Base-by-base conservation (phyloP, 2,113 vertebrate genomes). In the Polypterus bichir region DNA sequence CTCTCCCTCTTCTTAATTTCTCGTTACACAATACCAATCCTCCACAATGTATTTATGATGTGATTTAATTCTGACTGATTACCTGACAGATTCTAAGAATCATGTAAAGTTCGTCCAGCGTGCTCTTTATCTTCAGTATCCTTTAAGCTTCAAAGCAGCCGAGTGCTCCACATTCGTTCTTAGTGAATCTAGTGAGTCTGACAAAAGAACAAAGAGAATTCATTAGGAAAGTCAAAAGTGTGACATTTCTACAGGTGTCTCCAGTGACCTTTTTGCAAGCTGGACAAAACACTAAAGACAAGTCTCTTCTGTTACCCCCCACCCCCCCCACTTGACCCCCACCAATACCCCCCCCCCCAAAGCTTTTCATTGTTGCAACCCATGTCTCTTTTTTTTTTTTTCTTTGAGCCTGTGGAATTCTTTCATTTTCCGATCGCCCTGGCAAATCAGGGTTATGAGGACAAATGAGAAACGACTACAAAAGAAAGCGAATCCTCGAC, bases 401-500 rank as follows among this genome's bases (percentile, higher is more conserved):
- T 75, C 27, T 27, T 27, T 27, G 27, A 27, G 27, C 27, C 27
- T 27, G 27, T 80, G 69, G 71, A 68, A 69, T 71, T 79, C 64
- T 66, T 63, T 71, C 64, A 73, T 76, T 79, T 88, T 66, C 71
- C 77, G 4, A 77, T 78, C 81, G 77, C 70, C 70, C 70, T 64
- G 62, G 66, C 74, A 65, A 69, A 64, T 71, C 67, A 70, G 62
- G 67, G 74, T 73, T 72, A 79, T 2, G 66, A 47, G 69, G 75
- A 74, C 74, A 85, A 78, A 86, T 70, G 74, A 74, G 72, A 78
- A 77, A 74, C 67, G 2, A 11, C 45, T 63, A 68, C 65, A 76
- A 72, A 64, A 79, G 74, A 81, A 77, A 62, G 83, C 73, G 71
- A 81, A 73, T 71, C 70, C 63, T 73, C 70, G 73, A 70, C 71